phyloP scores from a whole-genome alignment of 2,888 invertebrate species.

The Emmelina monodactyla region DNA sequence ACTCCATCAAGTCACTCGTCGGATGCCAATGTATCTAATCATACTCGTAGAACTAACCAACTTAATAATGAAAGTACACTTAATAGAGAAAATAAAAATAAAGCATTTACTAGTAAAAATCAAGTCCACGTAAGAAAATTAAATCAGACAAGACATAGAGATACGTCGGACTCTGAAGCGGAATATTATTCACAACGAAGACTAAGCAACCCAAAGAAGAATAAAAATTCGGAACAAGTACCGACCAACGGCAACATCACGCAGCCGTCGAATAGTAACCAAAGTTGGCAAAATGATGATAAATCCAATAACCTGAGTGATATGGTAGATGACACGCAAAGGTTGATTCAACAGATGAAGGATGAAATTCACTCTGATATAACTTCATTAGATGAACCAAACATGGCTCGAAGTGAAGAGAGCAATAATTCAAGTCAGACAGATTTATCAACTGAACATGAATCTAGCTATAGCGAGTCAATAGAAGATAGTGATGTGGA shows the following conservation, averaged over 20 bases:
- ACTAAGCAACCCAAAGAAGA: neutral
- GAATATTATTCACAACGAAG: neutral
- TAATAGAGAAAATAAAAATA: neutral
- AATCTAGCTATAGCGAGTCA: slow-evolving; percentile 54
- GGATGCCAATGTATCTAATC: neutral
- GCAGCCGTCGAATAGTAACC: neutral
- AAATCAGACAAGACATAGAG: neutral
- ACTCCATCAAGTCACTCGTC: neutral
- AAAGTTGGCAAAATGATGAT: slow-evolving; percentile 21
- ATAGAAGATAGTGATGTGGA: slow-evolving; percentile 43
- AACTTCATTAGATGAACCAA: slow-evolving; percentile 50
- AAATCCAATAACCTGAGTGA: slow-evolving; percentile 51
- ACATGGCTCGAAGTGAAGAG: slow-evolving; percentile 53
- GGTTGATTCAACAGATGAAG: slow-evolving; percentile 70
- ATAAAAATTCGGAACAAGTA: neutral
- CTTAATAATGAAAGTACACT: neutral
- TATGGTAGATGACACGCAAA: slow-evolving; percentile 68
- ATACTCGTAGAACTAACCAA: neutral
- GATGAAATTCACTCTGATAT: slow-evolving; percentile 70
- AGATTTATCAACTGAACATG: slow-evolving; percentile 37
- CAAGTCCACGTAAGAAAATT: neutral
- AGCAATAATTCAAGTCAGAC: slow-evolving; percentile 36
- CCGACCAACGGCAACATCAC: neutral
- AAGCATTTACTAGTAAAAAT: neutral
- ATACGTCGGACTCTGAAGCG: neutral